A percentile compares a stretch with the other conserved stretches of the same genome.
These are phyloP conservation scores for Amphipoea lucens DNA, from an alignment of 2,888 invertebrate genomes.

Conservation along the genomic window DNA sequence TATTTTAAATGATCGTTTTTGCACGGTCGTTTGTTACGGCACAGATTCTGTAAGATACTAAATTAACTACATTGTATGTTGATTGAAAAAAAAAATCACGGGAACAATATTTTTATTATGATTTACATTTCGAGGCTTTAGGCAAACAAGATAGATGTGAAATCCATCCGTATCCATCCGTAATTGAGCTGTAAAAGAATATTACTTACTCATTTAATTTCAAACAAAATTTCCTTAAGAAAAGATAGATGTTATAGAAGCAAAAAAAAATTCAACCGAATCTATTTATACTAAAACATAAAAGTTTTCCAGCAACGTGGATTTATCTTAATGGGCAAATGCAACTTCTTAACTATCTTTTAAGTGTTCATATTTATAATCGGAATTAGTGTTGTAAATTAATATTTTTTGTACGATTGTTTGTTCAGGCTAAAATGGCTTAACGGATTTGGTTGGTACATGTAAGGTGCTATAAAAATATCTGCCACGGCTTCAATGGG, in stretches of 20 bases:
- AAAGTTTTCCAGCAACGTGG: not conserved
- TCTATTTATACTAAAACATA: not conserved
- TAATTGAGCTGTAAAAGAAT: not conserved
- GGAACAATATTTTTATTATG: not conserved
- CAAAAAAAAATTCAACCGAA: not conserved
- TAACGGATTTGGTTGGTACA: too few relatives aligned
- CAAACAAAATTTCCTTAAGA: not conserved
- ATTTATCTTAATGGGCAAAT: not conserved
- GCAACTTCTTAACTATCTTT: not conserved
- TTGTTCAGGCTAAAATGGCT: too few relatives aligned
- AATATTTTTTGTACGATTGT: too few relatives aligned
- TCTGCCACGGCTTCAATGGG: too few relatives aligned
- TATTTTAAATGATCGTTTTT: constrained; percentile 8
- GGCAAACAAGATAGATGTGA: not conserved
- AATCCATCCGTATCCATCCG: too few relatives aligned
- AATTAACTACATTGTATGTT: not conserved
- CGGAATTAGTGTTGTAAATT: too few relatives aligned
- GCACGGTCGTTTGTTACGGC: constrained; percentile 11
- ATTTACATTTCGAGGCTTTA: not conserved
- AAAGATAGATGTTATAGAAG: not conserved
- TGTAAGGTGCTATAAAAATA: too few relatives aligned
- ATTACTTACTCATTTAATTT: too few relatives aligned
- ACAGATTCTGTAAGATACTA: not conserved
- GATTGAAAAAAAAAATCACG: not conserved
- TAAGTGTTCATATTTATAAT: too few relatives aligned